Percentiles rank a stretch among this genome's conserved stretches.
Evolutionary conservation across 2,113 vertebrate genomes (phyloP).

Genomic region (Pomatorhinus ruficollis): DNA sequence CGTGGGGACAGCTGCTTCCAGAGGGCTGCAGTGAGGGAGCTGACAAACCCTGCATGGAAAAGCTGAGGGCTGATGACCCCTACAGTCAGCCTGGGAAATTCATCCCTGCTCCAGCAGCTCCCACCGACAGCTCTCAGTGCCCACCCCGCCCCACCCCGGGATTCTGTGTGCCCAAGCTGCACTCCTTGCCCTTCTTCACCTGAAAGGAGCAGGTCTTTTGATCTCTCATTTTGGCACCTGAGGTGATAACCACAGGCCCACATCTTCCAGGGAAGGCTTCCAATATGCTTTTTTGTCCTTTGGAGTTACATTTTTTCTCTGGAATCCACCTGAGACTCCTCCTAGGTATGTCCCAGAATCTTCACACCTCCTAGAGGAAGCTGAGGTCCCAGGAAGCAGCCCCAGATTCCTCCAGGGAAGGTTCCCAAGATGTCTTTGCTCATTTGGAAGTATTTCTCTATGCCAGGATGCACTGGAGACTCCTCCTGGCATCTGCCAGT

Average conservation of each 20-base stretch:
- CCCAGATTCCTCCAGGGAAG: not conserved
- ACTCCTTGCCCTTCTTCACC: not conserved
- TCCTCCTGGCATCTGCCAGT: not conserved
- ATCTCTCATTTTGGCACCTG: not conserved
- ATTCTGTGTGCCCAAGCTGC: rapidly evolving
- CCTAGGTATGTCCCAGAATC: not conserved
- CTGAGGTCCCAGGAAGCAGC: not conserved
- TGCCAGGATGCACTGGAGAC: not conserved
- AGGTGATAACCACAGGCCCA: not conserved
- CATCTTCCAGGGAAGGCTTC: not conserved
- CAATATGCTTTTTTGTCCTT: not conserved
- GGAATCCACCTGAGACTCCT: not conserved
- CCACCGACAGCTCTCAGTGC: rapidly evolving
- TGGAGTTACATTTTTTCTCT: not conserved
- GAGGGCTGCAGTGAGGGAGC: not conserved
- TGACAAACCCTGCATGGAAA: not conserved
- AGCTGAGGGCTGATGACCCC: conserved; percentile 57
- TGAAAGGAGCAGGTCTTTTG: not conserved
- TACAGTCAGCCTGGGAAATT: conserved; percentile 33
- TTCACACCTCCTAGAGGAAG: not conserved
- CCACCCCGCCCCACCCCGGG: not conserved
- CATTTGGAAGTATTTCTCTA: not conserved
- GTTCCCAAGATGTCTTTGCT: not conserved
- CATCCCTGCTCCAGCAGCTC: not conserved
- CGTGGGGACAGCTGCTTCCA: not conserved